Percentiles rank a stretch among this genome's conserved stretches.
These are phyloP conservation scores for Cremastinae sp. DNA, from an alignment of 2,888 invertebrate species.

Conservation along the genomic window DNA sequence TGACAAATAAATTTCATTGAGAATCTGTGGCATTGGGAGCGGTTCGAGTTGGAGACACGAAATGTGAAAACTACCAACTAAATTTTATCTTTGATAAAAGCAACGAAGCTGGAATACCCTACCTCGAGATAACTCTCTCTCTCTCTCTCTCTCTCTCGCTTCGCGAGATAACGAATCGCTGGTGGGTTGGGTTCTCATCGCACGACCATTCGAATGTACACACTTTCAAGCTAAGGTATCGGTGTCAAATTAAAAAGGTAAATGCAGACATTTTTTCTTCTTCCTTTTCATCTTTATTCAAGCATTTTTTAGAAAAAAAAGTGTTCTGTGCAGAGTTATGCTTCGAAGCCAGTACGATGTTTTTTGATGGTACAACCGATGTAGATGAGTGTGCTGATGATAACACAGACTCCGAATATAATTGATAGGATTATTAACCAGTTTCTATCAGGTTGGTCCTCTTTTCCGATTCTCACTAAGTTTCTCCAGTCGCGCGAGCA, in stretches of 20 bases:
- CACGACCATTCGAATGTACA: conserved; percentile 24
- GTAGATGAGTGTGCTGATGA: conserved; percentile 38
- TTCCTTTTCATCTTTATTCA: not conserved
- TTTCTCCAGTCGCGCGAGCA: conserved; percentile 37
- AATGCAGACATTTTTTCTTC: too few relatives aligned
- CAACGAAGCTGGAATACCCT: conserved; percentile 45
- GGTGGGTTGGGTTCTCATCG: conserved; percentile 42
- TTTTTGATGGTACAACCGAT: conserved; percentile 33
- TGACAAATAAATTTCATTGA: conserved; percentile 19
- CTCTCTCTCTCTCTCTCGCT: too few relatives aligned
- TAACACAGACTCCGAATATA: conserved; percentile 25
- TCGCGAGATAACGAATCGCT: conserved; percentile 50
- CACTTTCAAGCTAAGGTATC: not conserved
- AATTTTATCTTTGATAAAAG: conserved; percentile 76
- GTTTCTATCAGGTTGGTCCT: conserved; percentile 6
- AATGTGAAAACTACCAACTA: conserved; percentile 70
- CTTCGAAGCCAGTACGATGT: conserved; percentile 4
- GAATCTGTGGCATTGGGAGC: conserved; percentile 36
- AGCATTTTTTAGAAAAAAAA: too few relatives aligned
- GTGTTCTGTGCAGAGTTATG: not conserved
- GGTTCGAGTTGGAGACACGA: conserved; percentile 43
- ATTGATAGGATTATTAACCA: conserved; percentile 45
- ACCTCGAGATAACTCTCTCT: conserved; percentile 58
- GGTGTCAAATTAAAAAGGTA: not conserved
- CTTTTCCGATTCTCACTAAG: conserved; percentile 7